Evolutionary conservation across 2,888 invertebrate species (phyloP).

Genomic region (Stenotaenia linearis): DNA sequence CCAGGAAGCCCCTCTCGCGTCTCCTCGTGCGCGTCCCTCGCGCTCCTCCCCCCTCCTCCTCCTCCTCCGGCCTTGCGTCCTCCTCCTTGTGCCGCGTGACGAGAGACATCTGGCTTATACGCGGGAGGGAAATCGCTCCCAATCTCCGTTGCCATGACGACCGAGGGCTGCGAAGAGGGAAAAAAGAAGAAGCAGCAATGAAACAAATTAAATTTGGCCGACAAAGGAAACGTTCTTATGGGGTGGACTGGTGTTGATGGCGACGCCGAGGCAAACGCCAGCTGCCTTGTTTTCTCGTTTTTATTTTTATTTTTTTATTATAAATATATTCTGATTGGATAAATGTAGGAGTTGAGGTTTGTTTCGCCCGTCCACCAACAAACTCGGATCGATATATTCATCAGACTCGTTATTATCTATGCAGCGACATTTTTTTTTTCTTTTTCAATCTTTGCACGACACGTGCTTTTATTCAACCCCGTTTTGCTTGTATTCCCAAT

Average conservation of each 20-base stretch:
- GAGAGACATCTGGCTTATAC: constrained; percentile 6
- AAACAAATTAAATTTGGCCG: constrained; percentile 24
- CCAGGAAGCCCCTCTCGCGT: constrained; percentile 20
- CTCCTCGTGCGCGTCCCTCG: constrained; percentile 15
- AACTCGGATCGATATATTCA: constrained; percentile 13
- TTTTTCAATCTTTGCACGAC: constrained; percentile 17
- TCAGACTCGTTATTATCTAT: constrained; percentile 7
- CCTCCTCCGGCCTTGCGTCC: constrained; percentile 13
- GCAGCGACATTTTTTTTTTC: not conserved
- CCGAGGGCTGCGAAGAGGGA: constrained; percentile 29
- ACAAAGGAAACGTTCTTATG: constrained; percentile 24
- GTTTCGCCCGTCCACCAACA: not conserved
- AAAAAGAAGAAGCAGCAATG: constrained; percentile 21
- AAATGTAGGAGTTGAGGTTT: constrained; percentile 1
- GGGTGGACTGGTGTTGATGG: constrained; percentile 26
- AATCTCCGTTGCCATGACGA: constrained; percentile 21
- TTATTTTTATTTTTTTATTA: not conserved
- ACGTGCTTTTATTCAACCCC: not conserved
- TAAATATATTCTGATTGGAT: not conserved
- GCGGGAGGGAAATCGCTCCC: constrained; percentile 20
- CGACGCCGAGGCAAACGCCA: constrained; percentile 26
- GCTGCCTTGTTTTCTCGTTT: constrained; percentile 15
- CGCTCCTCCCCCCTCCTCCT: not conserved
- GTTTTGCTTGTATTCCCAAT: not conserved
- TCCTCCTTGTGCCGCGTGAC: constrained; percentile 7